Percentiles rank a stretch among this genome's conserved stretches.
Conservation (phyloP, 2,888 invertebrate genomes). For the Trissonchulus latispiculum region DNA sequence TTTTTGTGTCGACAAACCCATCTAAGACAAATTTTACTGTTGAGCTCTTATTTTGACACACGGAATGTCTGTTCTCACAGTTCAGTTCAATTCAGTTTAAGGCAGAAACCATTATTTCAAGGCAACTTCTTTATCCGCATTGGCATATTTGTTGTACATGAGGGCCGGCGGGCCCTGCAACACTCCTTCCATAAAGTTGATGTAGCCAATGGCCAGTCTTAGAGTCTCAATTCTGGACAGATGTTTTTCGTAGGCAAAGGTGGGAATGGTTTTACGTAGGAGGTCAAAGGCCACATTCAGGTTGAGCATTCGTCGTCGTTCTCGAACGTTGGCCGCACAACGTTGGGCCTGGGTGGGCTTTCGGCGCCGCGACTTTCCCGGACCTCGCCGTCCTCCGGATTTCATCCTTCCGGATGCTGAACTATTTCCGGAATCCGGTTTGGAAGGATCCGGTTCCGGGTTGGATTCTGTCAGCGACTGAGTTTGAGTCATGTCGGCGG, state of each 20-base stretch:
- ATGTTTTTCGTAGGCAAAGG: slow-evolving; percentile 90
- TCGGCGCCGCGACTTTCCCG: slow-evolving; percentile 63
- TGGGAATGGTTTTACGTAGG: slow-evolving; percentile 70
- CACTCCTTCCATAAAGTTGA: slow-evolving; percentile 87
- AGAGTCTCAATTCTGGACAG: slow-evolving; percentile 88
- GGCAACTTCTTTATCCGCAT: slow-evolving; percentile 14
- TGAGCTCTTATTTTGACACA: no score
- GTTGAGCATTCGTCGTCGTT: slow-evolving; percentile 85
- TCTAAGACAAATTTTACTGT: no score
- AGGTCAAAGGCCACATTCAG: slow-evolving; percentile 90
- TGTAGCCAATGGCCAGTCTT: slow-evolving; percentile 85
- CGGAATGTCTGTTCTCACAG: no score
- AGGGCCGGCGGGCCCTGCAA: slow-evolving; percentile 48
- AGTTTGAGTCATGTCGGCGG: no score
- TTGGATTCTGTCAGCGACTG: no score
- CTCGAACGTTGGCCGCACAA: slow-evolving; percentile 81
- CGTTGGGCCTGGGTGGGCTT: slow-evolving; percentile 82
- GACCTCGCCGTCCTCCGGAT: no score
- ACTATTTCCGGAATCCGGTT: no score
- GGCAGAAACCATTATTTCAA: slow-evolving; percentile 17
- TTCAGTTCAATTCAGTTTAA: no score
- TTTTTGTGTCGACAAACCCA: no score
- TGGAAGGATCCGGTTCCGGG: no score
- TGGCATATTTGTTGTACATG: slow-evolving; percentile 12
- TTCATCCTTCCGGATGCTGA: no score